phyloP scores from a whole-genome alignment of 1,140 invertebrate species.

The Pogonognathellus flavescens region DNA sequence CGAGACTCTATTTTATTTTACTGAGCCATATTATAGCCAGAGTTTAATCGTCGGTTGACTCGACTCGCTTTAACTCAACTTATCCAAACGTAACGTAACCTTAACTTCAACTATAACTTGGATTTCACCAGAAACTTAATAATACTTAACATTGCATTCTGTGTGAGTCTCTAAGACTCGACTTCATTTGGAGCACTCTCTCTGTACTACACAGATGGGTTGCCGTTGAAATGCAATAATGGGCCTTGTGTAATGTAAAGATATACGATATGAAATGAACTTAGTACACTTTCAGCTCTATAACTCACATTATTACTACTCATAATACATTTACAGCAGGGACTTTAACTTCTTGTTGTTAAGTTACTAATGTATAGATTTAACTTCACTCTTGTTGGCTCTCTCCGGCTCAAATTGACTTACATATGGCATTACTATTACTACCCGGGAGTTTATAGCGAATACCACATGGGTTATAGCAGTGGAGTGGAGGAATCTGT shows the following conservation, averaged over 20 bases:
- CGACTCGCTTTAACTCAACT: conserved; percentile 35
- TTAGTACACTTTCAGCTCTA: conserved; percentile 31
- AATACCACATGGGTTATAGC: no score
- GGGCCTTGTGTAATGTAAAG: neutral
- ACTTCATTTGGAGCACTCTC: neutral
- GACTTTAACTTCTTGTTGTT: conserved; percentile 10
- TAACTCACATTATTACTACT: conserved; percentile 46
- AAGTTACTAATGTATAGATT: conserved; percentile 47
- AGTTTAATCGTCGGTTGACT: conserved; percentile 52
- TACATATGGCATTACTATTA: neutral
- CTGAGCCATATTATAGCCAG: conserved; percentile 30
- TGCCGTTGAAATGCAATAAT: conserved; percentile 30
- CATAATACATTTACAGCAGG: conserved; percentile 43
- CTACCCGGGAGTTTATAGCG: no score
- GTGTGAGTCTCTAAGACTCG: neutral
- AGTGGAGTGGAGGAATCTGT: no score
- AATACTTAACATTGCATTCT: neutral
- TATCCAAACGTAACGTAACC: conserved; percentile 31
- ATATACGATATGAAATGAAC: conserved; percentile 30
- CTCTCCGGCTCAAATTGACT: no score
- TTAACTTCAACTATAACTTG: neutral
- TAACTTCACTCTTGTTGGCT: conserved; percentile 9
- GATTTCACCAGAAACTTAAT: neutral
- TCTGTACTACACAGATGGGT: neutral
- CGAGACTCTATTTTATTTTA: conserved; percentile 56